Evolutionary conservation across 2,797 vertebrate species (phyloP).

Genomic region (Acanthis flammea): DNA sequence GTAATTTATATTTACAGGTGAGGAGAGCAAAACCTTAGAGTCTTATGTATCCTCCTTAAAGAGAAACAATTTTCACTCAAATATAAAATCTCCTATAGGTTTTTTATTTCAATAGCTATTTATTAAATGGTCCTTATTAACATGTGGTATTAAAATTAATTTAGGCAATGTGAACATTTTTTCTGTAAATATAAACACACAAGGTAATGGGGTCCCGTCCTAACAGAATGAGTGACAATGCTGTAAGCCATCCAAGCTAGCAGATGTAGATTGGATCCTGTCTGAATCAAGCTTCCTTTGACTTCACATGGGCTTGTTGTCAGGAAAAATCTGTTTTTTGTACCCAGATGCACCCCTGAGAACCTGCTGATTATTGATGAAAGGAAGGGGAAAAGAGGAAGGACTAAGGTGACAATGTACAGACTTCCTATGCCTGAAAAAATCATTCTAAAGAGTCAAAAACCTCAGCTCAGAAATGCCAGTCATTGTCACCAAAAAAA

Average conservation of each 20-base stretch:
- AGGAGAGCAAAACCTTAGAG: background rate
- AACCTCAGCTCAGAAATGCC: background rate
- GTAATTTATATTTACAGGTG: background rate
- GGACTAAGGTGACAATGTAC: background rate
- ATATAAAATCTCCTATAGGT: background rate
- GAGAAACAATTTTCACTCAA: background rate
- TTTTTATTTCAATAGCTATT: background rate
- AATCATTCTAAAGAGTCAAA: background rate
- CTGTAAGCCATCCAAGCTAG: background rate
- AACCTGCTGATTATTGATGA: background rate
- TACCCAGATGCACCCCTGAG: background rate
- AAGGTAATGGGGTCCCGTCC: background rate
- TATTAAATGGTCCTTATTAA: background rate
- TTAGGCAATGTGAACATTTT: background rate
- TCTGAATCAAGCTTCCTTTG: background rate
- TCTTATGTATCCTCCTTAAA: background rate
- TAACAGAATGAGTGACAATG: background rate
- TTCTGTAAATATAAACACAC: background rate
- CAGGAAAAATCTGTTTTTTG: background rate
- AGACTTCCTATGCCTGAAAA: background rate
- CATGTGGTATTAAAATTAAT: background rate
- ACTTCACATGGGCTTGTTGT: background rate
- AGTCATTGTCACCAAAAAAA: background rate
- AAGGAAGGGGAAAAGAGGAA: background rate
- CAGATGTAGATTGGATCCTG: background rate